Conservation (phyloP, 2,797 vertebrate genomes). For the Mormyrus hasselquistii region DNA sequence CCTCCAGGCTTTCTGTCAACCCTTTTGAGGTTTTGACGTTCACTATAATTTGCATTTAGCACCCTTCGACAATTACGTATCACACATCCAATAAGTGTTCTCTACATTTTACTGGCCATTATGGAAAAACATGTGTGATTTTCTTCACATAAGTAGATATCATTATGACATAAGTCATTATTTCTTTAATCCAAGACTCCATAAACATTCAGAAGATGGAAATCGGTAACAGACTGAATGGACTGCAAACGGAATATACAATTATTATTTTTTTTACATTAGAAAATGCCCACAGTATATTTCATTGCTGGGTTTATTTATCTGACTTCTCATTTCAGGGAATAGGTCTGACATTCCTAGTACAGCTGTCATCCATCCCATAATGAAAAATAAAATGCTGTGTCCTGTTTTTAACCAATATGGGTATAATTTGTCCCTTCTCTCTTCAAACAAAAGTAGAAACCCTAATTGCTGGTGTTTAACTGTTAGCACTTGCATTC, state of each 20-base stretch:
- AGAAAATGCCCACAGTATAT: not conserved
- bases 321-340: not conserved
- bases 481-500: not conserved
- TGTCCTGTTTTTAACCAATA: not conserved
- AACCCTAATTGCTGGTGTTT: not conserved
- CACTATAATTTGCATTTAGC: not conserved
- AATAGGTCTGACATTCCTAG: not conserved
- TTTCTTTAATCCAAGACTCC: not conserved
- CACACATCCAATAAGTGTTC: not conserved
- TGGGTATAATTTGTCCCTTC: not conserved
- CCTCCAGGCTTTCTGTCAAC: not conserved
- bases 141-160: not conserved
- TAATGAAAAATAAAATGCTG: not conserved
- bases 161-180: not conserved
- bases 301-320: not conserved
- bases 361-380: not conserved
- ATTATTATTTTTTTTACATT: not conserved
- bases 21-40: not conserved
- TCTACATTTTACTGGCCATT: not conserved
- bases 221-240: not conserved
- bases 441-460: not conserved
- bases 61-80: not conserved
- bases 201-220: not conserved
- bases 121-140: not conserved
- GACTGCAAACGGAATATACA: not conserved